Conservation (phyloP, 2,888 invertebrate genomes). For the Melieria omissa region DNA sequence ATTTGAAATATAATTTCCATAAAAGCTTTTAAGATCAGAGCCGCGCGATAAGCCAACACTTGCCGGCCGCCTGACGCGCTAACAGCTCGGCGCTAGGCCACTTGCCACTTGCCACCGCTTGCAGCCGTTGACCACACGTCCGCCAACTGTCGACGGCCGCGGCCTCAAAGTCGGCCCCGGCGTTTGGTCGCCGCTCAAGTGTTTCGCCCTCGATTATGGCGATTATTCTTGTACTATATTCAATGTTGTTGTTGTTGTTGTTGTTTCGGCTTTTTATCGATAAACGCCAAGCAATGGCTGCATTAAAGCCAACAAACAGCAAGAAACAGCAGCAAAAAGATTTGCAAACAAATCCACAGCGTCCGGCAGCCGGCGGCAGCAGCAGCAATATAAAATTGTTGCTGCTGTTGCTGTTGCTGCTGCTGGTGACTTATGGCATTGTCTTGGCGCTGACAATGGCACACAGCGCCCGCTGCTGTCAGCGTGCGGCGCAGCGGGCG, state of each 20-base stretch:
- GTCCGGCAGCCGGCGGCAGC: not conserved
- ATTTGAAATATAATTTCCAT: not conserved
- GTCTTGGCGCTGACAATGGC: slow-evolving; percentile 16
- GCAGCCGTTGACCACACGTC: slow-evolving; percentile 1
- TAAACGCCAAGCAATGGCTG: slow-evolving; percentile 14
- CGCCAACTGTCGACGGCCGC: too few species aligned
- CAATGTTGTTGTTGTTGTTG: not conserved
- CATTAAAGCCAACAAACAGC: not conserved
- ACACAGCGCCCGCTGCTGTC: slow-evolving; percentile 15
- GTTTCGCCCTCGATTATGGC: slow-evolving; percentile 22
- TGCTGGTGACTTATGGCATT: slow-evolving; percentile 28
- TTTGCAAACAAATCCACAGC: too few species aligned
- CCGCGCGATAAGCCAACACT: too few species aligned
- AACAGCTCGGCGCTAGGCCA: not conserved
- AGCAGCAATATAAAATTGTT: not conserved
- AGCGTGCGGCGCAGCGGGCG: not conserved
- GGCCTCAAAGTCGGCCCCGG: not conserved
- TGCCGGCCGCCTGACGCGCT: too few species aligned
- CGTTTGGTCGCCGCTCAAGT: slow-evolving; percentile 17
- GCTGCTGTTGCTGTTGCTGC: slow-evolving; percentile 8
- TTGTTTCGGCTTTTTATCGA: slow-evolving; percentile 17
- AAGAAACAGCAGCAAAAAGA: too few species aligned
- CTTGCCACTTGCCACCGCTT: not conserved
- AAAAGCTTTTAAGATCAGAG: slow-evolving; percentile 3
- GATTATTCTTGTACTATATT: slow-evolving; percentile 25